These are phyloP conservation scores for Alviniconcha marisindica DNA, from an alignment of 1,140 invertebrate species.

Conservation along the genomic window DNA sequence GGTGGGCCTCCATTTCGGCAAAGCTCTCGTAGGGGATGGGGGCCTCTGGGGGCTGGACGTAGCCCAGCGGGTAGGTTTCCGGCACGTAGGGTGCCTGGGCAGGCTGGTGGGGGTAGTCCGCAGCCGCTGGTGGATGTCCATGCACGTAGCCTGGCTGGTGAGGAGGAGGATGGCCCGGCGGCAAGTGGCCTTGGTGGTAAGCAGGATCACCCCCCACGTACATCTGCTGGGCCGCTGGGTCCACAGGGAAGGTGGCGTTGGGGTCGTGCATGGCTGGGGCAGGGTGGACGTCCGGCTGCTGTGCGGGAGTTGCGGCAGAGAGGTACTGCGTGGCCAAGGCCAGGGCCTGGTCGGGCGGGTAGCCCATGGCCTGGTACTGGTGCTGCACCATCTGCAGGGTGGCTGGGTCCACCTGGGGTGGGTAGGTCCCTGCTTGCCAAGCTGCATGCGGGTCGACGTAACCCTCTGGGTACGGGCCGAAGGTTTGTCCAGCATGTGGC, in stretches of 20 bases:
- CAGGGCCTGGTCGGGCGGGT: constrained; percentile 31
- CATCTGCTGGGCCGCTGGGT: constrained; percentile 1
- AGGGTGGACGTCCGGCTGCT: not conserved
- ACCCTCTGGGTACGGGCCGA: constrained; percentile 6
- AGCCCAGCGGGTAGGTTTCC: constrained; percentile 5
- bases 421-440: constrained; percentile 4
- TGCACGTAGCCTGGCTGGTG: constrained; percentile 1
- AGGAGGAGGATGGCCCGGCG: not conserved
- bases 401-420: not conserved
- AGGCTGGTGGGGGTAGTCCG: not conserved
- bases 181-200: constrained; percentile 9
- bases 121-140: not conserved
- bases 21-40: constrained; percentile 16
- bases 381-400: constrained; percentile 28
- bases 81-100: not conserved
- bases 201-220: not conserved
- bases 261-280: not conserved
- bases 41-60: not conserved
- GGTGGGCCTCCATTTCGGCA: constrained; percentile 34
- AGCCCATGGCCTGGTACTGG: constrained; percentile 23
- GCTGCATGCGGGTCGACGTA: not conserved
- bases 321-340: constrained; percentile 25
- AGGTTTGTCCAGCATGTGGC: not conserved
- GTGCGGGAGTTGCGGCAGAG: not conserved
- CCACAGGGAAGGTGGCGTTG: constrained; percentile 14